phyloP scores from a whole-genome alignment of 2,113 vertebrate species.

The Xenopus borealis region DNA sequence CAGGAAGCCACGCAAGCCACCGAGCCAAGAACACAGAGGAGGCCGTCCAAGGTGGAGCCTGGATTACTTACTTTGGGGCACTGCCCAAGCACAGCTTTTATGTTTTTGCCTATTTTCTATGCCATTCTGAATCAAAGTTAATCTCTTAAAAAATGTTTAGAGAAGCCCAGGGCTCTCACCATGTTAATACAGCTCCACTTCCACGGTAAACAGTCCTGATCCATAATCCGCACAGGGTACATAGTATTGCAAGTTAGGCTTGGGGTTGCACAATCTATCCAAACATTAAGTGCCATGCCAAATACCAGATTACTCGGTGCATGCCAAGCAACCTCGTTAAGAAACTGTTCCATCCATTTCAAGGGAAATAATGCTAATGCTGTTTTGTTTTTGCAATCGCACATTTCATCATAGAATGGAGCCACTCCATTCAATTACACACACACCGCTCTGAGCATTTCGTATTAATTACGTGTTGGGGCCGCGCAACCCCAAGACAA shows the following conservation, averaged over 20 bases:
- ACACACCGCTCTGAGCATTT: not conserved
- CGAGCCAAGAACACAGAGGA: slow-evolving; percentile 30
- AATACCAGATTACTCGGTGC: slow-evolving; percentile 17
- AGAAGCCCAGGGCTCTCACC: not conserved
- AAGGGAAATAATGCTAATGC: slow-evolving; percentile 8
- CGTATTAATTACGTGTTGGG: not conserved
- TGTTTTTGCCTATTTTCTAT: slow-evolving; percentile 4
- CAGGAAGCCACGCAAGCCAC: slow-evolving; percentile 26
- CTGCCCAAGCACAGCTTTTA: slow-evolving; percentile 14
- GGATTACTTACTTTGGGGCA: slow-evolving; percentile 15
- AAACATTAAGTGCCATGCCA: slow-evolving; percentile 18
- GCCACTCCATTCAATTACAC: not conserved
- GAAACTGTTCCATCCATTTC: slow-evolving; percentile 27
- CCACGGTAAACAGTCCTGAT: too few species aligned
- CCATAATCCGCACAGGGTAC: not conserved
- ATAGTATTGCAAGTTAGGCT: not conserved
- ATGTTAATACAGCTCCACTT: not conserved
- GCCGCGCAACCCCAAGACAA: not conserved
- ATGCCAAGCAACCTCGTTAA: slow-evolving; percentile 22
- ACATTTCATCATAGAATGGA: not conserved
- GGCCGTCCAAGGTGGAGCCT: slow-evolving; percentile 1
- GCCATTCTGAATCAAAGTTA: not conserved
- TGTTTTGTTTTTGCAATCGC: slow-evolving; percentile 11
- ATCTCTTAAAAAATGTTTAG: not conserved
- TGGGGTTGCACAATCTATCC: slow-evolving; percentile 10